Conservation (phyloP, 2,888 invertebrate species). For the Hydrotaea cyrtoneurina region DNA sequence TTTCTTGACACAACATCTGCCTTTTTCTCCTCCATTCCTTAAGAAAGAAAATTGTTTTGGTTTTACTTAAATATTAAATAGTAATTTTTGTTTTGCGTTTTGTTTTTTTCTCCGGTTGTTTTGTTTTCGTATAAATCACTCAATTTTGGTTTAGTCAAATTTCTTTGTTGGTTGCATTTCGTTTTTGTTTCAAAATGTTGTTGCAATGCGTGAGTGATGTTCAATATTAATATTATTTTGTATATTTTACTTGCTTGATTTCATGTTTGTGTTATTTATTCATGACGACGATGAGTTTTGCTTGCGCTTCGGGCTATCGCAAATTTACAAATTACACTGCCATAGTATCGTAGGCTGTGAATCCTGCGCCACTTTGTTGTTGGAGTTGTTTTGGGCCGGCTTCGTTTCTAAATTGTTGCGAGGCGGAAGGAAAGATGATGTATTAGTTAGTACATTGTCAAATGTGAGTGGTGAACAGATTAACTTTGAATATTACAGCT, state of each 20-base stretch:
- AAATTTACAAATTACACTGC: slow-evolving; percentile 96
- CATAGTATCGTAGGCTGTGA: slow-evolving; percentile 99
- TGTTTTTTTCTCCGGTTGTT: slow-evolving; percentile 41
- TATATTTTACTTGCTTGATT: slow-evolving; percentile 50
- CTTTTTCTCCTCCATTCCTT: slow-evolving; percentile 53
- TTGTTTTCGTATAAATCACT: slow-evolving; percentile 63
- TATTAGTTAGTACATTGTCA: slow-evolving; percentile 30
- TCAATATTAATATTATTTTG: slow-evolving; percentile 18
- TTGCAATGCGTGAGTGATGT: slow-evolving; percentile 69
- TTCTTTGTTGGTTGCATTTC: not conserved
- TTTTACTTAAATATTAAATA: slow-evolving; percentile 25
- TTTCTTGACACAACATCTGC: slow-evolving; percentile 24
- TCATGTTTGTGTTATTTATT: slow-evolving; percentile 50
- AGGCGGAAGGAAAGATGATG: not conserved
- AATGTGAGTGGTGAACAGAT: slow-evolving; percentile 25
- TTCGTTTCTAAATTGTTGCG: slow-evolving; percentile 90
- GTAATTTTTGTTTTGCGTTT: slow-evolving; percentile 25
- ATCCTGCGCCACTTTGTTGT: slow-evolving; percentile 88
- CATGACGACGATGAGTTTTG: slow-evolving; percentile 33
- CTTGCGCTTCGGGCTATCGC: slow-evolving; percentile 23
- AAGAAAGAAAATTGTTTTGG: slow-evolving; percentile 21
- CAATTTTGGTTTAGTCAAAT: slow-evolving; percentile 46
- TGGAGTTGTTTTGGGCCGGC: slow-evolving; percentile 90
- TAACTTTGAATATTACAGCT: slow-evolving; percentile 45
- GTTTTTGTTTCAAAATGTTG: slow-evolving; percentile 16